Evolutionary conservation across 2,888 invertebrate genomes (phyloP).

Genomic region (Sinotaia quadrata): DNA sequence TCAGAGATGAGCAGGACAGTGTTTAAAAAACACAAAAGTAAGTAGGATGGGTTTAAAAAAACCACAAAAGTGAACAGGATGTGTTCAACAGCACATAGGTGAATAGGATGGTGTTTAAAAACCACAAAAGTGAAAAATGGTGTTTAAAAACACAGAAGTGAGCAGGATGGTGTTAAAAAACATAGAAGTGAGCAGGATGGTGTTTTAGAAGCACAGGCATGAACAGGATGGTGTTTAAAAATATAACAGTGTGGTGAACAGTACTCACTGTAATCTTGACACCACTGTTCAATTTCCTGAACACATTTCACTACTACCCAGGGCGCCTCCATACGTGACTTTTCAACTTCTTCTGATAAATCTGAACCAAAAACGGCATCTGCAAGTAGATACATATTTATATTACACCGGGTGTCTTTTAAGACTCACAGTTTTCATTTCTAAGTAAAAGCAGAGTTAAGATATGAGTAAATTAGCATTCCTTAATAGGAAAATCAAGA

Average conservation of each 20-base stretch:
- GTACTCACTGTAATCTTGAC: slow-evolving; percentile 58
- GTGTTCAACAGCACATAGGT: too few relatives aligned
- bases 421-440: too few relatives aligned
- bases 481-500: background rate
- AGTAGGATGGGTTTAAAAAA: too few relatives aligned
- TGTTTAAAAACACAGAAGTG: too few relatives aligned
- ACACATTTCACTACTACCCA: slow-evolving; percentile 77
- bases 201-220: background rate
- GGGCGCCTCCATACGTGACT: slow-evolving; percentile 77
- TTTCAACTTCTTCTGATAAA: slow-evolving; percentile 78
- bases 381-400: slow-evolving; percentile 33
- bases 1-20: too few relatives aligned
- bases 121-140: too few relatives aligned
- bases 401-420: too few relatives aligned
- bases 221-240: background rate
- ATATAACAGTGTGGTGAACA: background rate
- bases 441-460: background rate
- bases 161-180: too few relatives aligned
- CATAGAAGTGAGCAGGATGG: too few relatives aligned
- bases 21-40: too few relatives aligned
- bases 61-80: too few relatives aligned
- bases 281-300: slow-evolving; percentile 77
- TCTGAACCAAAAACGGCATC: slow-evolving; percentile 78
- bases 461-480: background rate
- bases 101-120: too few relatives aligned